A percentile compares a stretch with the other conserved stretches of the same genome.
These are phyloP conservation scores for Patiria pectinifera DNA, from an alignment of 53 echinoderm and acorn worm species.

Conservation along the genomic window DNA sequence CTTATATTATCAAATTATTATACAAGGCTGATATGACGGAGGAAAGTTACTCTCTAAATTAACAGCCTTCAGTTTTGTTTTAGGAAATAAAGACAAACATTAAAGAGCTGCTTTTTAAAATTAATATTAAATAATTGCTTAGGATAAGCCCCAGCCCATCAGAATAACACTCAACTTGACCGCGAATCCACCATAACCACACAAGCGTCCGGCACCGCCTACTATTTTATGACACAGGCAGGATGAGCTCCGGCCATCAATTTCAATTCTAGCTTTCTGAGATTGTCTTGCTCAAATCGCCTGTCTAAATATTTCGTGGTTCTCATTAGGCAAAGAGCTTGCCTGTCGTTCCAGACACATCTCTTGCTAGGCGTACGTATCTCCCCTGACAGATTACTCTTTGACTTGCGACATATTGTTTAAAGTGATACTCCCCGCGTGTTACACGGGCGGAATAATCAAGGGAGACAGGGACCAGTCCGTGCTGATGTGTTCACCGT, in stretches of 20 bases:
- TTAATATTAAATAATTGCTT: background rate
- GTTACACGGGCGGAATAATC: slow-evolving; percentile 7
- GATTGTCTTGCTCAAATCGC: slow-evolving; percentile 8
- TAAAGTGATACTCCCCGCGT: slow-evolving; percentile 16
- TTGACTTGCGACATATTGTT: background rate
- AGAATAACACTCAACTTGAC: background rate
- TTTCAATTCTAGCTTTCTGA: background rate
- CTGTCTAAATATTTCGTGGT: slow-evolving; percentile 13
- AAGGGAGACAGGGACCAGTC: background rate
- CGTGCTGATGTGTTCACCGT: slow-evolving; percentile 18
- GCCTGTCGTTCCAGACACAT: background rate
- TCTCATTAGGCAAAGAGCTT: slow-evolving; percentile 8
- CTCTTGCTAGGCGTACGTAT: background rate
- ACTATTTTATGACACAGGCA: background rate
- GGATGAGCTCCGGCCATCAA: background rate
- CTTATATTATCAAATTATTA: no score
- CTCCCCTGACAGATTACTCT: slow-evolving; percentile 23
- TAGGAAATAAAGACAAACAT: no score
- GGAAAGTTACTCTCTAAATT: background rate
- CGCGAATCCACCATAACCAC: background rate
- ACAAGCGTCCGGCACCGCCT: background rate
- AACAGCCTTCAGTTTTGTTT: no score
- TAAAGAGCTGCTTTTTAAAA: no score
- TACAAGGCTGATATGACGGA: background rate
- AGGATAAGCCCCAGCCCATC: background rate